Conservation (phyloP, 2,797 vertebrate genomes). For the Pipistrellus pygmaeus region DNA sequence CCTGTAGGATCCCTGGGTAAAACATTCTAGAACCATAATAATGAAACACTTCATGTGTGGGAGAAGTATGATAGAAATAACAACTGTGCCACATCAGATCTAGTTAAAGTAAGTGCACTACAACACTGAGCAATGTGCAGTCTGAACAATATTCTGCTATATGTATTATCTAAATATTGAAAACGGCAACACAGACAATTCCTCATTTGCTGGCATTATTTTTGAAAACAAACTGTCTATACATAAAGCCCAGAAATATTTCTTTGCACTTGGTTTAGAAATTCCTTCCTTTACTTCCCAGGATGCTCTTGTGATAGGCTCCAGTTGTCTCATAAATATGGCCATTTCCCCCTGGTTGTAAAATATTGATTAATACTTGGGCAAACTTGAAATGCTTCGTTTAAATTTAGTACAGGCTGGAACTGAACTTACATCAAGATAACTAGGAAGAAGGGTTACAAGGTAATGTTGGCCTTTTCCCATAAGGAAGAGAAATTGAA, state of each 20-base stretch:
- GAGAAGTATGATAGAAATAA: conserved; percentile 77
- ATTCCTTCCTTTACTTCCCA: conserved; percentile 36
- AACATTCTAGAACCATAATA: conserved; percentile 70
- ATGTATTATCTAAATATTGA: conserved; percentile 69
- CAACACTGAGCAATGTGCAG: neutral
- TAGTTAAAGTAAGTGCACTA: conserved; percentile 52
- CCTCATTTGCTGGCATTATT: conserved; percentile 37
- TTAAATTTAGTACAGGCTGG: neutral
- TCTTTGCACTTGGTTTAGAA: neutral
- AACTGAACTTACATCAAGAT: neutral
- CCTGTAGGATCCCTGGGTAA: conserved; percentile 63
- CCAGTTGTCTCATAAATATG: neutral
- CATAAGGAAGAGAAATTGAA: neutral
- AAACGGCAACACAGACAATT: conserved; percentile 49
- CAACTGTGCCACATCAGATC: conserved; percentile 69
- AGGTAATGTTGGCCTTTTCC: neutral
- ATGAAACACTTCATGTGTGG: conserved; percentile 81
- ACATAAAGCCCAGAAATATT: conserved; percentile 17
- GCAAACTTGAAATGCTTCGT: neutral
- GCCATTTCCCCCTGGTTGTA: neutral
- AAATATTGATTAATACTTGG: neutral
- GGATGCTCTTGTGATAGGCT: neutral
- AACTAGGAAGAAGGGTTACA: neutral
- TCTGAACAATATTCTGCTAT: conserved; percentile 29
- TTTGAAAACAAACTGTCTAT: conserved; percentile 46